Base-by-base conservation (phyloP, 1,140 invertebrate species). In the Saccostrea echinata region DNA sequence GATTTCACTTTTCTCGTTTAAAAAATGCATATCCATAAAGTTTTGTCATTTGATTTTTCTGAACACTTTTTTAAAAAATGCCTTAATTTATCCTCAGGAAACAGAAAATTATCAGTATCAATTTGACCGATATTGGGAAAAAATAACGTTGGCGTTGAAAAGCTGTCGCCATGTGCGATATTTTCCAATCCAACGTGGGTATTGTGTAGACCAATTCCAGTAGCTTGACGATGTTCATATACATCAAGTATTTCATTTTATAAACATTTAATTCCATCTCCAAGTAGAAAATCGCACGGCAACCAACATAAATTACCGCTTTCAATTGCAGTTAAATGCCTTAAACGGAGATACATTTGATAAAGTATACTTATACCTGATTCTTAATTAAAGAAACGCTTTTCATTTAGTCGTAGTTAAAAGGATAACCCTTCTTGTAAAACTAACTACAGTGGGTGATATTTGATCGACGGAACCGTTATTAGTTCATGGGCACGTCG, bases 261-360 rank as follows among this genome's bases (percentile, higher is more conserved):
- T 61, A n/a, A 61, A 18, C 24, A 27, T 13, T 76, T 76, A 16
- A 76, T 76, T 11, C 68, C 30, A 12, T 30, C 68, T 21, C 24
- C 30, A 16, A 76, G 27, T 68, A 27, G 30, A 76, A 76, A 16
- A 27, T 33, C 16, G 68, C 68, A 33, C 68, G 68, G 30, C 68
- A 76, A 76, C 68, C 68, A 76, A 76, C 13, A 18, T 76, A 30
- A 76, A 76, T 76, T 76, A 76, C 4, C 33, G 68, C 68, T 30
- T 76, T 33, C 68, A 76, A 33, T 76, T 76, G 27, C 68, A 76
- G 24, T 76, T 76, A 76, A 76, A 76, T 76, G 68, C 30, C 68
- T 76, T 76, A 27, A 27, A 76, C 27, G 30, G 27, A 76, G 68
- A 76, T 76, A 21, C 27, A 33, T 76, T 76, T 76, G 68, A 76